Evolutionary conservation across 2,797 vertebrate species (phyloP).

Genomic region (Scarus forsteni): DNA sequence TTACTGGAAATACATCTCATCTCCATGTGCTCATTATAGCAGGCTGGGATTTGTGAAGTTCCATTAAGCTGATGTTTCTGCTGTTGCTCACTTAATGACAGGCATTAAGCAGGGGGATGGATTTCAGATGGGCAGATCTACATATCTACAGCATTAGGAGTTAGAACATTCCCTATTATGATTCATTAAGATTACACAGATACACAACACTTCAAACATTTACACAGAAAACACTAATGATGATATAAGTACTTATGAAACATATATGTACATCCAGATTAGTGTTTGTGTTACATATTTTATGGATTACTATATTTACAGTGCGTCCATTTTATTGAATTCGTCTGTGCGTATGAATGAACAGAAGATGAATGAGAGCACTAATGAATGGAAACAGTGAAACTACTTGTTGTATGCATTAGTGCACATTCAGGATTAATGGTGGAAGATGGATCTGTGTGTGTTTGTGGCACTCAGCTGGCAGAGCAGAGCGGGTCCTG

Average conservation of each 20-base stretch:
- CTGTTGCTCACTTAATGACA: constrained; percentile 51
- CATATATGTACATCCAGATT: constrained; percentile 36
- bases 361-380: constrained; percentile 10
- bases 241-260: neutral
- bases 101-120: constrained; percentile 37
- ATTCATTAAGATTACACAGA: constrained; percentile 43
- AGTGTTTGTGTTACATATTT: constrained; percentile 37
- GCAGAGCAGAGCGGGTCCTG: constrained; percentile 15
- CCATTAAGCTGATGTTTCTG: constrained; percentile 60
- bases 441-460: neutral
- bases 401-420: constrained; percentile 8
- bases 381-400: constrained; percentile 4
- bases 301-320: constrained; percentile 36
- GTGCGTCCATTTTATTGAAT: constrained; percentile 25
- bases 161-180: constrained; percentile 36
- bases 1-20: constrained; percentile 50
- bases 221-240: constrained; percentile 18
- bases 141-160: constrained; percentile 26
- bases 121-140: constrained; percentile 25
- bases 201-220: constrained; percentile 13
- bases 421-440: neutral
- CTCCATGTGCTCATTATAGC: constrained; percentile 57
- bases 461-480: neutral
- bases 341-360: constrained; percentile 3
- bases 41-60: constrained; percentile 55